These are phyloP conservation scores for Dorcus parallelipipedus DNA, from an alignment of 2,888 invertebrate genomes.

Conservation along the genomic window DNA sequence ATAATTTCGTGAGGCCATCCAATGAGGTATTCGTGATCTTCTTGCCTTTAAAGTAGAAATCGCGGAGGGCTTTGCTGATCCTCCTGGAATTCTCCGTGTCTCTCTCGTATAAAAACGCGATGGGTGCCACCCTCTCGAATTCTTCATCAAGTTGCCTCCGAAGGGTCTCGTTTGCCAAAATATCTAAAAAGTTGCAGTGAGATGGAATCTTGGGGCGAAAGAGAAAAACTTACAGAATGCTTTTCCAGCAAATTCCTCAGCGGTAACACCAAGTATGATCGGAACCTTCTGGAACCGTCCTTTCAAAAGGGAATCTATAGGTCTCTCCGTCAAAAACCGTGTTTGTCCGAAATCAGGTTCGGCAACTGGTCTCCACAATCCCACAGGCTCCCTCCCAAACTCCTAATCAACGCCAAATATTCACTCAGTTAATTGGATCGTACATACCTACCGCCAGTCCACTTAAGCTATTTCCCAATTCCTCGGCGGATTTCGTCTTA, in stretches of 20 bases:
- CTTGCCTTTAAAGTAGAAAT: conserved; percentile 51
- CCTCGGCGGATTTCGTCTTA: conserved; percentile 52
- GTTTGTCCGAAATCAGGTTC: conserved; percentile 64
- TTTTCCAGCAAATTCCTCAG: conserved; percentile 61
- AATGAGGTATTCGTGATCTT: conserved; percentile 44
- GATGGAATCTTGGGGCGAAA: neutral
- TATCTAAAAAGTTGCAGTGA: conserved; percentile 41
- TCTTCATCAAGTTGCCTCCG: conserved; percentile 55
- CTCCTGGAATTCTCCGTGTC: conserved; percentile 52
- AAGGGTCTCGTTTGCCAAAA: conserved; percentile 54
- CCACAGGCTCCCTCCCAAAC: conserved; percentile 52
- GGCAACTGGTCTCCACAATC: conserved; percentile 59
- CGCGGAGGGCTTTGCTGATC: conserved; percentile 53
- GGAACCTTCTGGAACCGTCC: conserved; percentile 59
- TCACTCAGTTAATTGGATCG: neutral
- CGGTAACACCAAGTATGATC: conserved; percentile 61
- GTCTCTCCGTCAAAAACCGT: conserved; percentile 59
- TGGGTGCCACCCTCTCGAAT: conserved; percentile 62
- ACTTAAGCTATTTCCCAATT: conserved; percentile 50
- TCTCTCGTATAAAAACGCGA: conserved; percentile 61
- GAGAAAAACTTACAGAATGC: conserved; percentile 53
- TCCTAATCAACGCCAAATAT: conserved; percentile 39
- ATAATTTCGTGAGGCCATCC: conserved; percentile 50
- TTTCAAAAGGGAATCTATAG: conserved; percentile 53
- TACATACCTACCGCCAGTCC: conserved; percentile 48